These are phyloP conservation scores for Idaea straminata DNA, from an alignment of 2,888 invertebrate genomes.

Conservation along the genomic window DNA sequence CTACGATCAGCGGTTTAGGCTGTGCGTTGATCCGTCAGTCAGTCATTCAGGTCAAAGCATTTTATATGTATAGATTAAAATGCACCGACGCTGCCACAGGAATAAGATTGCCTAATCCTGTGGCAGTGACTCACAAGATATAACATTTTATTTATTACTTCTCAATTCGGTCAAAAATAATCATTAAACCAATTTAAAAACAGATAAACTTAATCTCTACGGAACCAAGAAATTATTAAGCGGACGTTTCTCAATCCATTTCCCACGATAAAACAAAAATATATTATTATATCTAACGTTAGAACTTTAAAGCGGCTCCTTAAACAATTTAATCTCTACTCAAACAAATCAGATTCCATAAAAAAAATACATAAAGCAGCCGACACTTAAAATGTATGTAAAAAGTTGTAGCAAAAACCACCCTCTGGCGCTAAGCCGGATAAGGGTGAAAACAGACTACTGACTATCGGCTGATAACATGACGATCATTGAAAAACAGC, in stretches of 20 bases:
- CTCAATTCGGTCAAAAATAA: neutral
- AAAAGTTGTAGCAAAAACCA: constrained; percentile 27
- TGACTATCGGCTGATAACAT: neutral
- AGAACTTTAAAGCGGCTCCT: constrained; percentile 24
- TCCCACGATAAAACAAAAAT: constrained; percentile 27
- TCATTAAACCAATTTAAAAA: neutral
- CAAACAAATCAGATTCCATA: constrained; percentile 27
- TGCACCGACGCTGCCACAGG: too few relatives aligned
- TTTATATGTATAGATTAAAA: too few relatives aligned
- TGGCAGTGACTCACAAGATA: too few relatives aligned
- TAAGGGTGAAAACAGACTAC: constrained; percentile 16
- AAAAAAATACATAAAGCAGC: constrained; percentile 11
- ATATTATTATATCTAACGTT: constrained; percentile 17
- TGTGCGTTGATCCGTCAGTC: too few relatives aligned
- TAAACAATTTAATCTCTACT: constrained; percentile 29
- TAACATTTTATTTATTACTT: neutral
- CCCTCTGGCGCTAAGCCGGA: constrained; percentile 54
- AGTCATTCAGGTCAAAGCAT: too few relatives aligned
- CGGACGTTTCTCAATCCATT: constrained; percentile 5
- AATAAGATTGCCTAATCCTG: too few relatives aligned
- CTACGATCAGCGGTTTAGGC: too few relatives aligned
- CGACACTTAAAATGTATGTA: neutral
- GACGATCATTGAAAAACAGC: neutral
- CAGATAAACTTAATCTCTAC: constrained; percentile 4
- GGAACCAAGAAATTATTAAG: neutral